Percentiles rank a stretch among this genome's conserved stretches.
Conservation (phyloP, 2,888 invertebrate genomes). For the Andrena dorsata region DNA sequence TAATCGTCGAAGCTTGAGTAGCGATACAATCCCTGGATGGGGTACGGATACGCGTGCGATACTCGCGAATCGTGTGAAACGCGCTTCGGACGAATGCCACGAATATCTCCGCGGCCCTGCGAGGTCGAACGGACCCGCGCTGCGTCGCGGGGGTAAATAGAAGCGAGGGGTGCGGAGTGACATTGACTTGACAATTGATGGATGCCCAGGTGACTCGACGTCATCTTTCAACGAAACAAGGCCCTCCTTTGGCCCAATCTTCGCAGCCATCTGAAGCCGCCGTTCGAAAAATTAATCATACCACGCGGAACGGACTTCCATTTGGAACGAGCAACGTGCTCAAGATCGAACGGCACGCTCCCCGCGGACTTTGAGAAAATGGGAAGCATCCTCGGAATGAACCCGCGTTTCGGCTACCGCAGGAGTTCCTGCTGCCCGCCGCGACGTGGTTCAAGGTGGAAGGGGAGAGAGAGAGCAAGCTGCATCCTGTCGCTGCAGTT, state of each 20-base stretch:
- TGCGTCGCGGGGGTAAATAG: background rate
- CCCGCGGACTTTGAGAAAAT: background rate
- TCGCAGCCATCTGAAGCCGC: background rate
- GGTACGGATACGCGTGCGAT: conserved; percentile 30
- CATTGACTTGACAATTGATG: background rate
- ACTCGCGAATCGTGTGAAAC: conserved; percentile 6
- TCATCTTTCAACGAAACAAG: background rate
- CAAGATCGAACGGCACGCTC: conserved; percentile 11
- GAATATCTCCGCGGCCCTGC: background rate
- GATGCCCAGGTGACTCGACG: background rate
- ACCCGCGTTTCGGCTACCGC: conserved; percentile 34
- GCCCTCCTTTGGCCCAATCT: background rate
- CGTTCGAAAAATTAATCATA: background rate
- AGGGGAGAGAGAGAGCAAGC: conserved; percentile 54
- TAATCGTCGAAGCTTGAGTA: conserved; percentile 67
- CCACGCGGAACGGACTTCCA: background rate
- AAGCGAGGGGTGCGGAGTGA: background rate
- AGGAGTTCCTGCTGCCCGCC: conserved; percentile 14
- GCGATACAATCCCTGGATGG: conserved; percentile 52
- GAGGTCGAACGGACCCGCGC: background rate
- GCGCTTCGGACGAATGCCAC: background rate
- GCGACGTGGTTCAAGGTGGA: conserved; percentile 23
- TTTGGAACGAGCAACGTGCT: background rate
- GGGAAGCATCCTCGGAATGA: conserved; percentile 43
- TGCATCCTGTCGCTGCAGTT: conserved; percentile 68